Evolutionary conservation across 30 jellyfish, hydroid and myxozoan genomes (phyloP).

Genomic region (Sanderia malayensis): DNA sequence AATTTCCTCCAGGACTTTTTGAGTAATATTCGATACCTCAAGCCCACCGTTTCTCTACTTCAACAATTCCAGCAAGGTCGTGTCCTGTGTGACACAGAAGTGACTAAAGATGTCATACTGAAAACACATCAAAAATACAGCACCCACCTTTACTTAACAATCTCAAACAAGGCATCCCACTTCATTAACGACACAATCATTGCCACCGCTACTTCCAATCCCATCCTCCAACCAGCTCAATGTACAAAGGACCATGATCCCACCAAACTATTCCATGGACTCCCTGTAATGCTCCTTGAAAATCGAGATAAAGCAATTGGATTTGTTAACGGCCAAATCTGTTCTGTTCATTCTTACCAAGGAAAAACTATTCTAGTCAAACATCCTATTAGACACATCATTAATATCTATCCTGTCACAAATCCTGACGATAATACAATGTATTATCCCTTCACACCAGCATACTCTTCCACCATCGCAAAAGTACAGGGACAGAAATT

Average conservation of each 20-base stretch:
- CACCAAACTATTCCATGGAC: neutral
- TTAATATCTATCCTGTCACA: neutral
- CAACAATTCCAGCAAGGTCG: neutral
- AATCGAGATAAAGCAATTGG: neutral
- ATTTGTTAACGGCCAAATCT: constrained; percentile 14
- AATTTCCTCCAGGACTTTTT: neutral
- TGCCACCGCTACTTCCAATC: neutral
- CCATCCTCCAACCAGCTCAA: neutral
- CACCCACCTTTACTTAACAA: neutral
- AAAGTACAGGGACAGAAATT: neutral
- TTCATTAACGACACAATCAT: neutral
- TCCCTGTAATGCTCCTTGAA: constrained; percentile 3
- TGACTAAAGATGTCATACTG: neutral
- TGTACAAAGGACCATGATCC: neutral
- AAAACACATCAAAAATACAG: neutral
- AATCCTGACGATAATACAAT: neutral
- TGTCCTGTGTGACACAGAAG: neutral
- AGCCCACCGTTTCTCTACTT: neutral
- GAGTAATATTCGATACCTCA: neutral
- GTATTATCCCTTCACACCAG: neutral
- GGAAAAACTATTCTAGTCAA: neutral
- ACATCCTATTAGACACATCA: neutral
- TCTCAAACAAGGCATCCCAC: constrained; percentile 1
- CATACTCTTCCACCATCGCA: neutral
- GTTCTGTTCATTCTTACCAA: neutral